Evolutionary conservation across 2,113 vertebrate species (phyloP), one percentile per base, ranked within the genome.

Genomic region (Megaceryle torquata): DNA sequence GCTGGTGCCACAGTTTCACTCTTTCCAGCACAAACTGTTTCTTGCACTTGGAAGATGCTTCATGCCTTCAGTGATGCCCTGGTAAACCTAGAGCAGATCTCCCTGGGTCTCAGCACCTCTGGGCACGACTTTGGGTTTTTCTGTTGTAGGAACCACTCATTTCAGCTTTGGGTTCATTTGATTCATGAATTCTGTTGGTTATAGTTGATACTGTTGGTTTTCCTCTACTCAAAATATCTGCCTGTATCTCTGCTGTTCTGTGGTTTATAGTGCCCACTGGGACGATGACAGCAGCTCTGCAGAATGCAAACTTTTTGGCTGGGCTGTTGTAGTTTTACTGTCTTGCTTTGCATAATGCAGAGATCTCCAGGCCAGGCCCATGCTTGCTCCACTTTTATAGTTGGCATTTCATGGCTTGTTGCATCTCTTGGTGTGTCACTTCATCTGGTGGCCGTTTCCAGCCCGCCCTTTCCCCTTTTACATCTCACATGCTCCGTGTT

Each of bases 281-380:
- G 86, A 81, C 14, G 2, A 24, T 90, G 91, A 91, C 88, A 94
- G 85, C 95, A 93, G 85, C 2, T 0, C 89, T 94, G 85, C 92
- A 95, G 92, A 91, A 91, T 29, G 88, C 64, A 25, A 56, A n/a
- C 3, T 35, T 2, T 22, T 75, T 93, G 93, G 81, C 94, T 61
- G 89, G 48, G 18, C 67, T 86, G 2, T 7, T 16, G 41, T 3
- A 13, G 2, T 39, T 91, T 91, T 67, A 41, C 48, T 53, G 71
- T 14, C 51, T 77, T 51, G 59, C 78, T 69, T 84, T 37, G 79
- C 80, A 64, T 11, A 64, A 75, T 3, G 46, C 11, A 1, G 77
- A 92, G 83, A 17, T 44, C 68, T 48, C 11, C 31, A 51, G 84
- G 64, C 59, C 51, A 37, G 64, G 65, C 63, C 71, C 64, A 20